Percentiles rank a stretch among this genome's conserved stretches.
Conservation (phyloP, 2,888 invertebrate genomes). For the Gonocerus acuteangulatus region DNA sequence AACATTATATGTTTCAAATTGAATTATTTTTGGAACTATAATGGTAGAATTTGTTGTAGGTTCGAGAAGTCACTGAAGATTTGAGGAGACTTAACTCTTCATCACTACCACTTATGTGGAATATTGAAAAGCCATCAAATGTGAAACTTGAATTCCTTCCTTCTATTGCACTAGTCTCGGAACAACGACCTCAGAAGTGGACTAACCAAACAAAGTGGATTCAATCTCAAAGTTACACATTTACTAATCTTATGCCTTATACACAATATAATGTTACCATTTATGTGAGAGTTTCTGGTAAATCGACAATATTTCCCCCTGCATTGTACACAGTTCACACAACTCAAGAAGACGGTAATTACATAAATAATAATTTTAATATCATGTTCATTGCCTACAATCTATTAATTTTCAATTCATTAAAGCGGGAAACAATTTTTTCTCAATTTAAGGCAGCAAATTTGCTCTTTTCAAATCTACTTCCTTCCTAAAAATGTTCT, state of each 20-base stretch:
- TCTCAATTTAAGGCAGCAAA: no score
- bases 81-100: constrained; percentile 42
- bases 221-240: constrained; percentile 52
- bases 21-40: no score
- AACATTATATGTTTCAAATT: no score
- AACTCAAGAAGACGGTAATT: constrained; percentile 59
- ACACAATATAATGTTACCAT: constrained; percentile 75
- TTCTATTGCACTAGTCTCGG: constrained; percentile 43
- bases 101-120: constrained; percentile 59
- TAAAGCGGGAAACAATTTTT: no score
- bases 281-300: constrained; percentile 56
- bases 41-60: no score
- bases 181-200: constrained; percentile 20
- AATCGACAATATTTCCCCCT: constrained; percentile 53
- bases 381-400: background rate
- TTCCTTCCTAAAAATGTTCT: no score
- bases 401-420: constrained; percentile 7
- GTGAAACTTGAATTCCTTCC: constrained; percentile 58
- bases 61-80: no score
- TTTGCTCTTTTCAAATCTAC: no score
- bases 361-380: no score
- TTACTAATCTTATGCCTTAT: constrained; percentile 57
- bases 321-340: constrained; percentile 54
- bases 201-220: constrained; percentile 49
- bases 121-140: constrained; percentile 46